phyloP scores from a whole-genome alignment of 2,888 invertebrate species.

The Odontomyia ornata region DNA sequence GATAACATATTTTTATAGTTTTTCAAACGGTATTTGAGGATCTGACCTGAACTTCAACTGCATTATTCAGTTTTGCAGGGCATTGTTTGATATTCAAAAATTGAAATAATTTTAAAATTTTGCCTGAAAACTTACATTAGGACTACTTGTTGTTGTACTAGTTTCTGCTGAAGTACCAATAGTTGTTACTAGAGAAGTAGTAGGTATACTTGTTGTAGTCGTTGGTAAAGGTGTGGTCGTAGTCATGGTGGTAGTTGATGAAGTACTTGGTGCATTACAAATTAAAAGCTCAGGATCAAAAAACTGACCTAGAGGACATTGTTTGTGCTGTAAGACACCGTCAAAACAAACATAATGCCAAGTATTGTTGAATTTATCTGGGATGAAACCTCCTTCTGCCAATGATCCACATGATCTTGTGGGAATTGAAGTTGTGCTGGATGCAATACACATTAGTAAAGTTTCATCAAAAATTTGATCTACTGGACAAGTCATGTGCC shows the following conservation, averaged over 20 bases:
- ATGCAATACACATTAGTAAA: background rate
- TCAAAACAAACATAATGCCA: conserved; percentile 15
- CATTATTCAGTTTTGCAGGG: no score
- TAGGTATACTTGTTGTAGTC: background rate
- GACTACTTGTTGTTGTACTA: no score
- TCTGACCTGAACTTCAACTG: no score
- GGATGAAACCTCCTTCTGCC: conserved; percentile 4
- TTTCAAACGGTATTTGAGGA: no score
- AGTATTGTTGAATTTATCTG: conserved; percentile 14
- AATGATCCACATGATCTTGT: conserved; percentile 16
- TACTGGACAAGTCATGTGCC: background rate
- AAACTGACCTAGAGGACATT: background rate
- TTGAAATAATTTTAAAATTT: no score
- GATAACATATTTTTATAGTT: no score
- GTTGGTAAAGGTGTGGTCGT: background rate
- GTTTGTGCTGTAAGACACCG: background rate
- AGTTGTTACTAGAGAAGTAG: no score
- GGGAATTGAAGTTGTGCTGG: background rate
- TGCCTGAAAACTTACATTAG: no score
- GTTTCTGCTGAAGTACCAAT: no score
- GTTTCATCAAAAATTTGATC: background rate
- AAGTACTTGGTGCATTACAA: background rate
- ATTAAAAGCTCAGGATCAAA: conserved; percentile 4
- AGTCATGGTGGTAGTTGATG: background rate
- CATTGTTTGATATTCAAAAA: no score